Conservation (phyloP, 2,797 vertebrate genomes). For the Melanogrammus aeglefinus region DNA sequence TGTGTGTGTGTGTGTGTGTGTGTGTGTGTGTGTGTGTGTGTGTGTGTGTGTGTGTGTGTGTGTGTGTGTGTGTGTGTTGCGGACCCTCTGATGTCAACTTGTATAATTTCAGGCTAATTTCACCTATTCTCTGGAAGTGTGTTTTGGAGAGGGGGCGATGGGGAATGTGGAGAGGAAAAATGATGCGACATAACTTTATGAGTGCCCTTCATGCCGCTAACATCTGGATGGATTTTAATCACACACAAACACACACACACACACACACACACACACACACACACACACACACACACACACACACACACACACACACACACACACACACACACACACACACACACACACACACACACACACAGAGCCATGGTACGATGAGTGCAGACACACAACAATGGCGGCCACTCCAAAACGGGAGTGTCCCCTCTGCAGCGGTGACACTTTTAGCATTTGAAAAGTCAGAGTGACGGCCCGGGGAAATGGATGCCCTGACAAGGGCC, state of each 20-base stretch:
- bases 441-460: neutral
- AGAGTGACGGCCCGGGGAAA: neutral
- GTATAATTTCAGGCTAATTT: conserved; percentile 76
- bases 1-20: conserved; percentile 30
- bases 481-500: neutral
- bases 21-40: conserved; percentile 10
- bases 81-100: conserved; percentile 69
- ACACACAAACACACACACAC: no score
- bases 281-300: no score
- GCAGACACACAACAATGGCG: neutral
- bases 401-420: neutral
- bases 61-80: conserved; percentile 32
- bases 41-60: neutral
- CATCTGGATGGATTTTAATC: neutral
- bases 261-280: no score
- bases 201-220: conserved; percentile 46
- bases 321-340: neutral
- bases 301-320: neutral
- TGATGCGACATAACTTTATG: conserved; percentile 62
- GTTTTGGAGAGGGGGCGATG: conserved; percentile 38
- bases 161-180: conserved; percentile 48
- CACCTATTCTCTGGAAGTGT: conserved; percentile 61
- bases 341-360: neutral
- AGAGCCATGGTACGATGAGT: neutral
- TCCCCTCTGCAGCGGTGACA: neutral